A percentile compares a stretch with the other conserved stretches of the same genome.
These are phyloP conservation scores for Mionectes olivaceus DNA, from an alignment of 2,797 vertebrate species.

Conservation along the genomic window DNA sequence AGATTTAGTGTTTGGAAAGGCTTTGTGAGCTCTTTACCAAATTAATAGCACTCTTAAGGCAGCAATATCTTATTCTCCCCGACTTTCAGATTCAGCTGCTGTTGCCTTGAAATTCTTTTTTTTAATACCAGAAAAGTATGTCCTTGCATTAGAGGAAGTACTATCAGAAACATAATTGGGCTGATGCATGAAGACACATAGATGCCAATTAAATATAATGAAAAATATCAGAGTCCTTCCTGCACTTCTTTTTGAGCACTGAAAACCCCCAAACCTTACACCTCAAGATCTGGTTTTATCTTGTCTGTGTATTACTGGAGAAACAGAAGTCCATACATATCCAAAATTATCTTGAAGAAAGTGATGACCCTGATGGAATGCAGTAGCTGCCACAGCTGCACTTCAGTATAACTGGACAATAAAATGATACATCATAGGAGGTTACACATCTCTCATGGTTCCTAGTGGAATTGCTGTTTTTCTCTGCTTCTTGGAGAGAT, in stretches of 20 bases:
- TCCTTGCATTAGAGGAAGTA: not conserved
- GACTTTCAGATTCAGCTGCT: not conserved
- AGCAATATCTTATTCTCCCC: not conserved
- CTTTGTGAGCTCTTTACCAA: not conserved
- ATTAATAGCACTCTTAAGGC: not conserved
- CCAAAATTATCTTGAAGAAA: constrained; percentile 47
- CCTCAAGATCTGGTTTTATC: constrained; percentile 2
- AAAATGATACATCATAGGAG: not conserved
- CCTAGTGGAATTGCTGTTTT: not conserved
- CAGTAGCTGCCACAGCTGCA: constrained; percentile 8
- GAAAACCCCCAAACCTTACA: not conserved
- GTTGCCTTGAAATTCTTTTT: not conserved
- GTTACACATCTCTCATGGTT: not conserved
- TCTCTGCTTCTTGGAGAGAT: not conserved
- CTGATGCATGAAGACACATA: not conserved
- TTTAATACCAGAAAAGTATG: not conserved
- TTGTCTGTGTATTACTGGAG: not conserved
- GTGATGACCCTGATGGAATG: constrained; percentile 40
- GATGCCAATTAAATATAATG: not conserved
- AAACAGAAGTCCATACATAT: constrained; percentile 41
- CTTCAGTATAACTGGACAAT: constrained; percentile 18
- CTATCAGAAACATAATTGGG: not conserved
- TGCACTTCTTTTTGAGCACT: not conserved
- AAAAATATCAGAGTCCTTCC: not conserved
- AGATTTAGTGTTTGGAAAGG: not conserved